A percentile compares a stretch with the other conserved stretches of the same genome.
Evolutionary conservation across 1,140 invertebrate species (phyloP).

Genomic region (Triops longicaudatus): DNA sequence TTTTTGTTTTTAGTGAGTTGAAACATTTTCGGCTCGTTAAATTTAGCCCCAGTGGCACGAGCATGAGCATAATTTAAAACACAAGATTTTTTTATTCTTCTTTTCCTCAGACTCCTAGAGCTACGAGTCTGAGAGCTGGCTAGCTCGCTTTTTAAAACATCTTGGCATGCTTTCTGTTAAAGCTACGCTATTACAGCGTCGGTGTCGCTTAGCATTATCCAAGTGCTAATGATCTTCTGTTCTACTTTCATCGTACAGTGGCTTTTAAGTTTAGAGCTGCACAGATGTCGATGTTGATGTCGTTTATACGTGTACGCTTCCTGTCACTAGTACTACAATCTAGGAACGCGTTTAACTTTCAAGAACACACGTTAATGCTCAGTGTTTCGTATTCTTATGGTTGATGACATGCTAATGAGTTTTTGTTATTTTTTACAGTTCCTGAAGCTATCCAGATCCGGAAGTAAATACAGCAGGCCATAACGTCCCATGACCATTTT

Average conservation of each 20-base stretch:
- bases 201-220: background rate
- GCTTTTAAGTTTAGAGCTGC: background rate
- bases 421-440: background rate
- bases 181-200: background rate
- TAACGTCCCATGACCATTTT: background rate
- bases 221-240: background rate
- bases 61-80: background rate
- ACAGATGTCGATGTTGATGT: background rate
- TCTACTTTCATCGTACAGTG: background rate
- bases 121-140: background rate
- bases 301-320: background rate
- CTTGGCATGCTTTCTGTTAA: background rate
- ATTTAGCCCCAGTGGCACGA: background rate
- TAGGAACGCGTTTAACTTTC: background rate
- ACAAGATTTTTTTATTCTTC: background rate
- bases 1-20: constrained; percentile 14
- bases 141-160: background rate
- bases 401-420: background rate
- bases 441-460: constrained; percentile 1
- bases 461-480: background rate
- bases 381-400: background rate
- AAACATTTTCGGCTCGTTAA: background rate
- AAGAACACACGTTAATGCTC: background rate
- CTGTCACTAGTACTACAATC: background rate
- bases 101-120: background rate